Conservation (phyloP, 1,140 invertebrate genomes). For the Sycobia sp. region DNA sequence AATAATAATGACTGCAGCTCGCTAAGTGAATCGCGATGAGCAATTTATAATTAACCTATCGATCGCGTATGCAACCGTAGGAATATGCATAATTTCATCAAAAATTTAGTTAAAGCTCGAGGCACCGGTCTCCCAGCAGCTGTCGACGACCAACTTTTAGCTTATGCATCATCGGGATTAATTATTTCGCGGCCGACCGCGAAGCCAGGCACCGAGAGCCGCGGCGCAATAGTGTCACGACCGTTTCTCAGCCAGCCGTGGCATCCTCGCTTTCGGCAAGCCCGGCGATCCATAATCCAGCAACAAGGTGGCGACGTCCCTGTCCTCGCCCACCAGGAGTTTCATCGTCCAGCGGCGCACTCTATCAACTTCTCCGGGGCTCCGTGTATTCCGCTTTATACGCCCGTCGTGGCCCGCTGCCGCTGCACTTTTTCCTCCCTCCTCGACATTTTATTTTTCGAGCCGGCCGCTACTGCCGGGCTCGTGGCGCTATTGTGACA, state of each 20-base stretch:
- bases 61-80: background rate
- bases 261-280: too few relatives aligned
- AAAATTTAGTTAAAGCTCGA: too few relatives aligned
- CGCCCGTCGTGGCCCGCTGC: too few relatives aligned
- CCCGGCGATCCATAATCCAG: slow-evolving; percentile 12
- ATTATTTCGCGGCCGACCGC: background rate
- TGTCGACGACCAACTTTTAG: background rate
- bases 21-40: too few relatives aligned
- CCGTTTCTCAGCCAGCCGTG: background rate
- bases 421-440: background rate
- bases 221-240: slow-evolving; percentile 9
- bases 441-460: too few relatives aligned
- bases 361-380: background rate
- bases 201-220: background rate
- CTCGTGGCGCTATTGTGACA: background rate
- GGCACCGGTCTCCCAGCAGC: background rate
- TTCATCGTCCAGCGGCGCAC: background rate
- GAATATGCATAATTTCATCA: background rate
- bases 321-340: too few relatives aligned
- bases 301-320: background rate
- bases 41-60: too few relatives aligned
- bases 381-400: too few relatives aligned
- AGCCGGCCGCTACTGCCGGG: too few relatives aligned
- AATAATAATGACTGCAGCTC: too few relatives aligned
- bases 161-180: background rate